phyloP scores from a whole-genome alignment of 2,888 invertebrate species.

The Apamea anceps region DNA sequence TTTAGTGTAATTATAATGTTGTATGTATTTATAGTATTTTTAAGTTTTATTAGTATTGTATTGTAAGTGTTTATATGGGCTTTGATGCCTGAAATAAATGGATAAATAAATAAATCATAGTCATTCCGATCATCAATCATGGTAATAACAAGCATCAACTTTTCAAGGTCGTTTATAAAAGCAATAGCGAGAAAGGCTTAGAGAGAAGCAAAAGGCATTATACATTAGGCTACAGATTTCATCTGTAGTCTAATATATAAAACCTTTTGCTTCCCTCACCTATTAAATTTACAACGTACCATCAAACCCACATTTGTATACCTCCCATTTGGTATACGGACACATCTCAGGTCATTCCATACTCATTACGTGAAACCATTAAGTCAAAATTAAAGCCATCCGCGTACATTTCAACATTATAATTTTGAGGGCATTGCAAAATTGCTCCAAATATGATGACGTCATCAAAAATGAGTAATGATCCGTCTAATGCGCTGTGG shows the following conservation, averaged over 20 bases:
- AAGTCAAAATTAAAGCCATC: conserved; percentile 65
- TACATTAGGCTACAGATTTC: neutral
- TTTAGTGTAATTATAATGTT: no score
- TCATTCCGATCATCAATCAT: neutral
- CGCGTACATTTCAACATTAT: conserved; percentile 61
- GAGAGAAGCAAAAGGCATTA: no score
- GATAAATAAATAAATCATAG: no score
- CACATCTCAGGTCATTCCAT: conserved; percentile 57
- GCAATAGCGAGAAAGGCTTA: conserved; percentile 1
- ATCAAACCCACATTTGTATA: conserved; percentile 46
- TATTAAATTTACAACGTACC: conserved; percentile 42
- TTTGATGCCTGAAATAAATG: no score
- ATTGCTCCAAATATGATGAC: conserved; percentile 72
- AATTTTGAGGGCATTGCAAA: conserved; percentile 66
- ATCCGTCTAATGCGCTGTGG: conserved; percentile 76
- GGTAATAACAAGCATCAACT: neutral
- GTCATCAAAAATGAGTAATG: conserved; percentile 81
- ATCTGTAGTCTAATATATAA: conserved; percentile 4
- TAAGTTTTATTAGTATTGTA: no score
- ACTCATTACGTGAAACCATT: conserved; percentile 51
- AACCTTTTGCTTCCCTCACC: conserved; percentile 10
- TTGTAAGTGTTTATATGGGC: no score
- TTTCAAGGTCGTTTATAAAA: conserved; percentile 27
- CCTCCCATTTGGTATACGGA: conserved; percentile 27
- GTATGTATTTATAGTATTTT: no score